These are phyloP conservation scores for Meta bourneti DNA, from an alignment of 2,888 invertebrate species.

Conservation along the genomic window DNA sequence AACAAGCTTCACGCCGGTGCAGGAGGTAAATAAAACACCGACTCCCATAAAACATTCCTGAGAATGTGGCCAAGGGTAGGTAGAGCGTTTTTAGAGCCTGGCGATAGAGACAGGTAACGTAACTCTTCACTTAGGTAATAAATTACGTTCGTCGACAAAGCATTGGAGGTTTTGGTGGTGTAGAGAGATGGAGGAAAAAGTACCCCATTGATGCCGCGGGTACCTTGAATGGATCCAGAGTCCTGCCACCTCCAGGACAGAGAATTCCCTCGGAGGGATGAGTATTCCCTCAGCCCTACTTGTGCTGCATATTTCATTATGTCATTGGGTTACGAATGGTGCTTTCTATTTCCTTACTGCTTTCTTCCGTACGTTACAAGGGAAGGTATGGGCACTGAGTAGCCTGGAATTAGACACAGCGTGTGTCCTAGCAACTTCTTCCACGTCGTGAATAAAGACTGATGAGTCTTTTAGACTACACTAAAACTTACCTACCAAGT, in stretches of 20 bases:
- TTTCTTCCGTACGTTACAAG: neutral
- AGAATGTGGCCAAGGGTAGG: neutral
- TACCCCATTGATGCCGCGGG: neutral
- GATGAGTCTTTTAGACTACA: too few relatives aligned
- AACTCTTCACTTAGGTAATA: conserved; percentile 39
- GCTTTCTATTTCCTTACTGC: neutral
- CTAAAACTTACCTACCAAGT: too few relatives aligned
- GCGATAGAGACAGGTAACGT: conserved; percentile 35
- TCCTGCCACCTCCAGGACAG: neutral
- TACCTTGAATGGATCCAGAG: neutral
- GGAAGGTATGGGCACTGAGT: too few relatives aligned
- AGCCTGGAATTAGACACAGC: too few relatives aligned
- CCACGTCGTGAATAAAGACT: too few relatives aligned
- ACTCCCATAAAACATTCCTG: conserved; percentile 53
- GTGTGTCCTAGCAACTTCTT: too few relatives aligned
- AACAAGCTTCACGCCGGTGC: conserved; percentile 18
- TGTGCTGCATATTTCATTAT: conserved; percentile 32
- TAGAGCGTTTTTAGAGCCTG: conserved; percentile 33
- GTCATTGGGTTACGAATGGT: conserved; percentile 3
- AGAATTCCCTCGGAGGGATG: neutral
- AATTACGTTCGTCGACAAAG: conserved; percentile 30
- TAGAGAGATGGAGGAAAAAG: neutral
- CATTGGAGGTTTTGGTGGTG: conserved; percentile 3
- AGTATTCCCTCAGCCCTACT: neutral
- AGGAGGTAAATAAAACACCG: conserved; percentile 56